Conservation (phyloP, 2,888 invertebrate genomes). For the Xylota sylvarum region DNA sequence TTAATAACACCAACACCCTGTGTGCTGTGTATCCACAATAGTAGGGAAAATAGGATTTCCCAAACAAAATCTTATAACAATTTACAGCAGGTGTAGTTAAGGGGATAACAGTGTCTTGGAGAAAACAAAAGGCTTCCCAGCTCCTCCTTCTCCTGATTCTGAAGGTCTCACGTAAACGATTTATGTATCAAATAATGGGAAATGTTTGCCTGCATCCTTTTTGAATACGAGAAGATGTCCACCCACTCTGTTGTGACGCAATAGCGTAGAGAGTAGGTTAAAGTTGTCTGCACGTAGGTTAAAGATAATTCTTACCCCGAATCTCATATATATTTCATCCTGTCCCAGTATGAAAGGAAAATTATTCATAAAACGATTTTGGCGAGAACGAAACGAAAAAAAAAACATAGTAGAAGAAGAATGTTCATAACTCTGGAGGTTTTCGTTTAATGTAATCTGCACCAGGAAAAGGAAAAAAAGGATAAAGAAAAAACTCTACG, state of each 20-base stretch:
- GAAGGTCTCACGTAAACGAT: slow-evolving; percentile 55
- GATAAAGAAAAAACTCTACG: slow-evolving; percentile 2
- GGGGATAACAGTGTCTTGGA: slow-evolving; percentile 23
- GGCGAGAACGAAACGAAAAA: neutral
- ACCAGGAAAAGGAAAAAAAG: neutral
- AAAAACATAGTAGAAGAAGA: slow-evolving; percentile 1
- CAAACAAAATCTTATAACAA: slow-evolving; percentile 26
- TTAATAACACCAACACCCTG: slow-evolving; percentile 17
- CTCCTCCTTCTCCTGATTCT: neutral
- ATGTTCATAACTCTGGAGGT: slow-evolving; percentile 46
- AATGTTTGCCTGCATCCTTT: neutral
- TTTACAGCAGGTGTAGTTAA: slow-evolving; percentile 58
- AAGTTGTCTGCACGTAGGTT: slow-evolving; percentile 60
- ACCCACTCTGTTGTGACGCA: slow-evolving; percentile 18
- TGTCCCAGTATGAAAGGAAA: slow-evolving; percentile 22
- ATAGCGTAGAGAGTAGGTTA: slow-evolving; percentile 32
- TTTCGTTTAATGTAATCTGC: slow-evolving; percentile 30
- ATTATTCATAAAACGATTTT: slow-evolving; percentile 66
- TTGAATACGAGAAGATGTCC: neutral
- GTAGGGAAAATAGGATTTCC: slow-evolving; percentile 14
- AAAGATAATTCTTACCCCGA: slow-evolving; percentile 38
- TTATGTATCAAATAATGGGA: slow-evolving; percentile 52
- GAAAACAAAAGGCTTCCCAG: slow-evolving; percentile 16
- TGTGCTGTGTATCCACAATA: too few relatives aligned
- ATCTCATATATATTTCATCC: slow-evolving; percentile 48